A percentile compares a stretch with the other conserved stretches of the same genome.
Conservation (phyloP, 2,797 vertebrate genomes). For the Falco cherrug region DNA sequence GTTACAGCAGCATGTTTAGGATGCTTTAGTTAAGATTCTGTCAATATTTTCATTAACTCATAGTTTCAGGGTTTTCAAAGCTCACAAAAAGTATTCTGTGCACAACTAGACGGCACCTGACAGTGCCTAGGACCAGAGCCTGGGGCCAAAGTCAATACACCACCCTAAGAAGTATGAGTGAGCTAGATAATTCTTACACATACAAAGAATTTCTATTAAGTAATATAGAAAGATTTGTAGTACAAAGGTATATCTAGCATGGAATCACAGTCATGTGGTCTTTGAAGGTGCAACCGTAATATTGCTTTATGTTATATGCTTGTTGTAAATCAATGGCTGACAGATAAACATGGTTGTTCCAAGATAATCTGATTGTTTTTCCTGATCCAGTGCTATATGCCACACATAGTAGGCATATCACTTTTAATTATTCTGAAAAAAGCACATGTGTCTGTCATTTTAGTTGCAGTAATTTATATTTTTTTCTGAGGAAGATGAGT, state of each 20-base stretch:
- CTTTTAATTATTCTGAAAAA: background rate
- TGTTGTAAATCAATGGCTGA: background rate
- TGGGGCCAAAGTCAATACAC: background rate
- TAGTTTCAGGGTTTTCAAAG: constrained; percentile 29
- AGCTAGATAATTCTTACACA: background rate
- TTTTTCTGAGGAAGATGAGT: background rate
- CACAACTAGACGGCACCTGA: background rate
- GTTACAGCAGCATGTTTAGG: background rate
- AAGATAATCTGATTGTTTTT: background rate
- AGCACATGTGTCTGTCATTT: background rate
- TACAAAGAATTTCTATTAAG: background rate
- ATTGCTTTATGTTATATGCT: background rate
- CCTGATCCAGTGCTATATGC: background rate
- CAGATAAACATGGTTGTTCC: background rate
- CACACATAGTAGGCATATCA: background rate
- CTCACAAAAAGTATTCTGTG: background rate
- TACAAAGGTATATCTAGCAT: background rate
- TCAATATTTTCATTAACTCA: constrained; percentile 42
- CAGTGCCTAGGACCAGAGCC: background rate
- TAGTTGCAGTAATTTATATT: background rate
- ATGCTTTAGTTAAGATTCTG: background rate
- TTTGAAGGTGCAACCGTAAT: background rate
- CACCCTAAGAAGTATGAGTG: background rate
- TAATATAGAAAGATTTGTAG: background rate
- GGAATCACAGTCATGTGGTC: background rate